Evolutionary conservation across 1,140 invertebrate genomes (phyloP).

Genomic region (Rhopalosiphum padi): DNA sequence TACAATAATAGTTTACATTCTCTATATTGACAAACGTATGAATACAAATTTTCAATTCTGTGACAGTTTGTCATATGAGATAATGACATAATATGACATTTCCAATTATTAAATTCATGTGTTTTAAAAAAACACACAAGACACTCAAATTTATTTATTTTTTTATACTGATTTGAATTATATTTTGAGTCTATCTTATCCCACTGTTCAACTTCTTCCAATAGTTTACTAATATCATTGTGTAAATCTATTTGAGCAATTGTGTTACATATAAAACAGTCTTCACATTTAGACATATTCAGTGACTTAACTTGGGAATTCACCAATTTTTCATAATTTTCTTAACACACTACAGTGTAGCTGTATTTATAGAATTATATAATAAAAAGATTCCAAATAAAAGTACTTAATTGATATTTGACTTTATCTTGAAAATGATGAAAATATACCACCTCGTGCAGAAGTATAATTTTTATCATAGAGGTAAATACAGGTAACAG

Average conservation of each 20-base stretch:
- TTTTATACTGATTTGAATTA: not conserved
- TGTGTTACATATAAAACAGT: not conserved
- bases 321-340: no score
- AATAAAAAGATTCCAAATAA: no score
- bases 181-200: not conserved
- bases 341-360: no score
- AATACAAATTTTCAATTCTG: not conserved
- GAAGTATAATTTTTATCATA: no score
- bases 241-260: not conserved
- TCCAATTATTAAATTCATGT: constrained; percentile 4
- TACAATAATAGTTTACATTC: not conserved
- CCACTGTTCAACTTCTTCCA: not conserved
- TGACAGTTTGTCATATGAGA: not conserved
- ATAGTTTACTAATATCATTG: not conserved
- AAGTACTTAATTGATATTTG: no score
- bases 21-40: not conserved
- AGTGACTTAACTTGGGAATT: not conserved
- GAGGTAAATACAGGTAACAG: no score
- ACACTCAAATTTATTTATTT: constrained; percentile 16
- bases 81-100: constrained; percentile 35
- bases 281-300: not conserved
- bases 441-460: no score
- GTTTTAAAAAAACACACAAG: constrained; percentile 17
- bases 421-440: no score
- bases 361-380: no score